Evolutionary conservation across 2,113 vertebrate genomes (phyloP).

Genomic region (Peromyscus polionotus): DNA sequence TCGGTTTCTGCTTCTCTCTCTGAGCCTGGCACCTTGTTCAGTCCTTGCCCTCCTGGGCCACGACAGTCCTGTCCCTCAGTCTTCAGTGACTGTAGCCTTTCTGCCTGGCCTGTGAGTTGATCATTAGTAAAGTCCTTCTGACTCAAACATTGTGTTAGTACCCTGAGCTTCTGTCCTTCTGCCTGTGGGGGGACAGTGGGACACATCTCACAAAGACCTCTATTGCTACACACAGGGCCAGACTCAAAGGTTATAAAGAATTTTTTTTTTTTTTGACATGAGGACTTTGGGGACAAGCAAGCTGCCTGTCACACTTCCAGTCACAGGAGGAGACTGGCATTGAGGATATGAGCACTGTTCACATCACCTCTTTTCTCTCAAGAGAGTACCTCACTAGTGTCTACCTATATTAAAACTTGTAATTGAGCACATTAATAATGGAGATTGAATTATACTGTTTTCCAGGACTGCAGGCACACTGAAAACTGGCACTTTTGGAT

Average conservation of each 20-base stretch:
- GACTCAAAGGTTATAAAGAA: not conserved
- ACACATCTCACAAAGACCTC: not conserved
- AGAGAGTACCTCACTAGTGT: slow-evolving; percentile 16
- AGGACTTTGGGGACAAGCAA: slow-evolving; percentile 14
- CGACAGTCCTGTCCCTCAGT: not conserved
- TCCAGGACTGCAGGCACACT: slow-evolving; percentile 31
- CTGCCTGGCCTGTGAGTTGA: not conserved
- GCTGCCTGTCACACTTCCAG: not conserved
- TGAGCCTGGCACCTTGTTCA: no score
- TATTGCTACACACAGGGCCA: not conserved
- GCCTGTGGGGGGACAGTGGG: not conserved
- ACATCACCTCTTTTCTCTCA: not conserved
- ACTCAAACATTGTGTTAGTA: not conserved
- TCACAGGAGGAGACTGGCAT: not conserved
- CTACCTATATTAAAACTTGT: slow-evolving; percentile 49
- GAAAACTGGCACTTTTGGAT: slow-evolving; percentile 65
- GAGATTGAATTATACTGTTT: slow-evolving; percentile 58
- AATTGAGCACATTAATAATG: slow-evolving; percentile 66
- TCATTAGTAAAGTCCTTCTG: not conserved
- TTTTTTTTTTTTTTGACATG: not conserved
- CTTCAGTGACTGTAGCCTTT: not conserved
- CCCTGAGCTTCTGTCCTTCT: not conserved
- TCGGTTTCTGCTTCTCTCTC: not conserved
- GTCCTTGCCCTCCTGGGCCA: not conserved
- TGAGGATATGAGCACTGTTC: not conserved